Evolutionary conservation across 2,797 vertebrate genomes (phyloP).

Genomic region (Pangasius larnaudii): DNA sequence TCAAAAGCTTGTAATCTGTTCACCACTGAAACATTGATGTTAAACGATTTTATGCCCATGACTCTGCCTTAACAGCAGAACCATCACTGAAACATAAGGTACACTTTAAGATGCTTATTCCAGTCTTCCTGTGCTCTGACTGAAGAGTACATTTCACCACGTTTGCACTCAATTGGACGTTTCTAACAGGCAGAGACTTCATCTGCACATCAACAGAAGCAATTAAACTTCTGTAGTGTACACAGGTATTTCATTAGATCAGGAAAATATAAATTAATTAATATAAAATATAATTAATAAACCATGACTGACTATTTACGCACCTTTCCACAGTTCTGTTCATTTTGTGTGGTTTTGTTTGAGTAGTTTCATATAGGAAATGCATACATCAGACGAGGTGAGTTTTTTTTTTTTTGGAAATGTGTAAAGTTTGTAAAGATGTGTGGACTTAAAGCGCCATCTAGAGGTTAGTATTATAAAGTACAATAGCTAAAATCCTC

Average conservation of each 20-base stretch:
- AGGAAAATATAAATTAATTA: too few relatives aligned
- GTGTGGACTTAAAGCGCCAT: conserved; percentile 33
- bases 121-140: not conserved
- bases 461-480: conserved; percentile 24
- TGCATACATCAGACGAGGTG: not conserved
- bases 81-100: not conserved
- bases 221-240: not conserved
- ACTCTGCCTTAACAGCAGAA: not conserved
- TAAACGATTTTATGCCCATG: conserved; percentile 7
- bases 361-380: not conserved
- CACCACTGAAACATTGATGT: not conserved
- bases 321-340: not conserved
- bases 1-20: not conserved
- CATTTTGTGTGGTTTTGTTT: not conserved
- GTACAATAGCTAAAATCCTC: not conserved
- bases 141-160: not conserved
- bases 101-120: not conserved
- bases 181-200: not conserved
- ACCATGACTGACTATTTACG: not conserved
- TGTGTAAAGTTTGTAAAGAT: not conserved
- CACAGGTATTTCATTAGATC: not conserved
- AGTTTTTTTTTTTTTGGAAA: not conserved
- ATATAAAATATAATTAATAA: not conserved
- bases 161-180: not conserved
- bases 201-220: not conserved